Percentiles rank a stretch among this genome's conserved stretches.
phyloP scores from a whole-genome alignment of 2,113 vertebrate species.

The Pelodiscus sinensis region DNA sequence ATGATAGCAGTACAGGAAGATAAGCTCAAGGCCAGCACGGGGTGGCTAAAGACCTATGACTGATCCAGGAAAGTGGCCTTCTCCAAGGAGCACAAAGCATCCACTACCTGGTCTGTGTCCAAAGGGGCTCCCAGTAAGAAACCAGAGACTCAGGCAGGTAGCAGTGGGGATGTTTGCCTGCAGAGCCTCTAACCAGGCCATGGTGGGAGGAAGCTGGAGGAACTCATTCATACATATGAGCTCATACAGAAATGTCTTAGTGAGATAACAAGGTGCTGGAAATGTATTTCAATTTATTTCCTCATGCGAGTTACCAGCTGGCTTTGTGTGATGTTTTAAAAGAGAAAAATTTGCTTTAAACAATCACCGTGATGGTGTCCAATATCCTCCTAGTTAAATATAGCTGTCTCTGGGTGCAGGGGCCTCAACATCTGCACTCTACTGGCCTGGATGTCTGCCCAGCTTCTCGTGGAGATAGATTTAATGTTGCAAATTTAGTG shows the following conservation, averaged over 20 bases:
- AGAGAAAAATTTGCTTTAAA: conserved; percentile 60
- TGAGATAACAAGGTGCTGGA: conserved; percentile 60
- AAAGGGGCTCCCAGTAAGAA: not conserved
- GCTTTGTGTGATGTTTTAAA: conserved; percentile 41
- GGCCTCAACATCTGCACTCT: conserved; percentile 11
- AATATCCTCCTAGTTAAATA: conserved; percentile 32
- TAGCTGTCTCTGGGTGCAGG: conserved; percentile 10
- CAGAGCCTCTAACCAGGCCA: conserved; percentile 41
- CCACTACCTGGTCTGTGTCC: not conserved
- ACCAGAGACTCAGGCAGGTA: not conserved
- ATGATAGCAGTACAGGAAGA: not conserved
- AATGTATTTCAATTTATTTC: conserved; percentile 47
- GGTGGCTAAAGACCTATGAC: not conserved
- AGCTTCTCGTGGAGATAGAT: not conserved
- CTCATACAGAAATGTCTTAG: conserved; percentile 27
- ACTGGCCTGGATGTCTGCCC: not conserved
- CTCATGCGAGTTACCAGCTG: conserved; percentile 68
- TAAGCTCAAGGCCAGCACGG: not conserved
- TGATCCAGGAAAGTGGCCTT: not conserved
- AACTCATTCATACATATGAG: conserved; percentile 31
- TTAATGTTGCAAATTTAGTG: not conserved
- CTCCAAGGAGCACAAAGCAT: not conserved
- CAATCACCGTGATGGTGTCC: conserved; percentile 35
- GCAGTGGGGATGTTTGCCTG: conserved; percentile 27
- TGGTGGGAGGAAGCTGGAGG: conserved; percentile 28